These are phyloP conservation scores for Corythaixoides concolor DNA, from an alignment of 2,113 vertebrate genomes.

Conservation along the genomic window DNA sequence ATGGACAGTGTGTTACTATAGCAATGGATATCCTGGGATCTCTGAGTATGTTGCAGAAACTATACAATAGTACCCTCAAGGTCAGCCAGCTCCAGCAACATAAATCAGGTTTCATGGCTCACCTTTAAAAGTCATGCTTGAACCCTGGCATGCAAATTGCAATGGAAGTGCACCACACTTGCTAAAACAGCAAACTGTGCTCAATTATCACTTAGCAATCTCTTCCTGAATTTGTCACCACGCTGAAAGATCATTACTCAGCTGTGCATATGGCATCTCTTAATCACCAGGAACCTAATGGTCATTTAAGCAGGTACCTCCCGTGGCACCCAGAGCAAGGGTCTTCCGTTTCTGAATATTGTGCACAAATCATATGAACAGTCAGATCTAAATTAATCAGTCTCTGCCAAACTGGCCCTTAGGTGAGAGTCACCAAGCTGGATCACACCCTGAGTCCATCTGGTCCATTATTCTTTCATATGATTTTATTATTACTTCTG, in stretches of 20 bases:
- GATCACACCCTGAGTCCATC: conserved; percentile 55
- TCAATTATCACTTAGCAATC: conserved; percentile 29
- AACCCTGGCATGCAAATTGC: conserved; percentile 27
- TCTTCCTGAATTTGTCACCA: conserved; percentile 36
- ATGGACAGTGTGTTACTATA: conserved; percentile 69
- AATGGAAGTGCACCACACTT: background rate
- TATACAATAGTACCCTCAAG: background rate
- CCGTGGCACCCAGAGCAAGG: background rate
- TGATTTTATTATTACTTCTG: conserved; percentile 52
- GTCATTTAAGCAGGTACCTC: conserved; percentile 52
- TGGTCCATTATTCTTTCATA: conserved; percentile 51
- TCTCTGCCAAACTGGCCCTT: conserved; percentile 47
- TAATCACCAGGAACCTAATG: conserved; percentile 30
- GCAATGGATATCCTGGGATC: conserved; percentile 62
- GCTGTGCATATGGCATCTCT: conserved; percentile 19
- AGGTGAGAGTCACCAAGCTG: conserved; percentile 41
- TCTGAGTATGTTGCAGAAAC: background rate
- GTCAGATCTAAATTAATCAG: conserved; percentile 47
- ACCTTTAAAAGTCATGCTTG: conserved; percentile 20
- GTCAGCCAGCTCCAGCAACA: background rate
- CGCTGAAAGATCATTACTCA: background rate
- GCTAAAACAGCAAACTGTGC: conserved; percentile 43
- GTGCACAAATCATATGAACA: conserved; percentile 25
- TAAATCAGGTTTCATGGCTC: conserved; percentile 40
- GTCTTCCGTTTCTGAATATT: conserved; percentile 4